Percentiles rank a stretch among this genome's conserved stretches.
phyloP scores from a whole-genome alignment of 2,113 vertebrate genomes.

The Gobio gobio region DNA sequence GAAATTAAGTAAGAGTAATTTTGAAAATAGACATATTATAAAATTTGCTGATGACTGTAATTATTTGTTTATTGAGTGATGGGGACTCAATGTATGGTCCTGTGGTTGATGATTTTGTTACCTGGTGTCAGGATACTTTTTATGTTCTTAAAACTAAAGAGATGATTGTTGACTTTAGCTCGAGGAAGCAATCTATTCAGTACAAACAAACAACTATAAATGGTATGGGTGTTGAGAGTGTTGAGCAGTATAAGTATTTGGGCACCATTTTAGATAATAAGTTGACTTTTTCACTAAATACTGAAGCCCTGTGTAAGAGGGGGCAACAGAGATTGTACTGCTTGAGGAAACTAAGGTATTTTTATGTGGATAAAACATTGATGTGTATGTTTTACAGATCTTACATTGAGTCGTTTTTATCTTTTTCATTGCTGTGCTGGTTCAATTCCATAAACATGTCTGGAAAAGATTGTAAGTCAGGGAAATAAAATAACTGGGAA shows the following conservation, averaged over 20 bases:
- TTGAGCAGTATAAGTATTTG: too few species aligned
- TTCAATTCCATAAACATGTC: neutral
- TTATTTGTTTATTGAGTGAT: neutral
- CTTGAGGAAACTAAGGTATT: neutral
- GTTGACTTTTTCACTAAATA: neutral
- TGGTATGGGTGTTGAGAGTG: too few species aligned
- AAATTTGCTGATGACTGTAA: neutral
- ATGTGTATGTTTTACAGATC: neutral
- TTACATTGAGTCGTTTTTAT: neutral
- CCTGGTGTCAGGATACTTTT: neutral
- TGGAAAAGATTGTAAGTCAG: neutral
- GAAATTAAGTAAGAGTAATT: neutral
- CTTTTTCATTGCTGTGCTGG: neutral
- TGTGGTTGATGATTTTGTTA: neutral
- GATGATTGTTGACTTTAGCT: neutral
- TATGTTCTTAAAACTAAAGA: neutral
- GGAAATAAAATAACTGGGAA: neutral
- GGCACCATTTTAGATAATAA: too few species aligned
- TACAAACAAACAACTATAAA: neutral
- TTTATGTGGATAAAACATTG: neutral
- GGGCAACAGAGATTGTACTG: neutral
- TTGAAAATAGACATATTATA: neutral
- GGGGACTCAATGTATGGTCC: neutral
- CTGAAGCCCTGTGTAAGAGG: neutral
- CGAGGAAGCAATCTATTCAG: neutral